phyloP scores from a whole-genome alignment of 2,113 vertebrate genomes.

The Hydrochoerus hydrochaeris region DNA sequence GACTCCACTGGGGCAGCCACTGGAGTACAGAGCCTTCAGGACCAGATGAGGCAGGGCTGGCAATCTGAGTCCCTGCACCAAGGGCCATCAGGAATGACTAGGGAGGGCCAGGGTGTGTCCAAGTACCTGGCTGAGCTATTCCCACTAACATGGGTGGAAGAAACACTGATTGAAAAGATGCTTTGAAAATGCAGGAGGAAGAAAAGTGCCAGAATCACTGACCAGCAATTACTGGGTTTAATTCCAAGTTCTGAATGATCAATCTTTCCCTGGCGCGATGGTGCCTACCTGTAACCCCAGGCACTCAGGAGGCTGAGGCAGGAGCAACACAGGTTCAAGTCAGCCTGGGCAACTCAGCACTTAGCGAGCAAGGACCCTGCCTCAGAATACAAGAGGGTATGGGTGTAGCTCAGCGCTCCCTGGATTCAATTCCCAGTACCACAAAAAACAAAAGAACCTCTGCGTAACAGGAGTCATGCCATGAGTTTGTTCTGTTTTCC shows the following conservation, averaged over 20 bases:
- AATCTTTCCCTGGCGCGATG: not conserved
- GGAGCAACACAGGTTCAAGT: not conserved
- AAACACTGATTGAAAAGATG: not conserved
- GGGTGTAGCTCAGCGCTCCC: not conserved
- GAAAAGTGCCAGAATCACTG: not conserved
- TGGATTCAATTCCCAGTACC: not conserved
- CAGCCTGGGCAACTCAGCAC: not conserved
- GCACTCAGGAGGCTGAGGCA: not conserved
- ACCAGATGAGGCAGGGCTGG: not conserved
- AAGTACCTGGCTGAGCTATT: not conserved
- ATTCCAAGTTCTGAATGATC: not conserved
- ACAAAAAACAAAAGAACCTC: not conserved
- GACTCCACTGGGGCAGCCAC: not conserved
- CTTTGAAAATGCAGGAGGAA: not conserved
- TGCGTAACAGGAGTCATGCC: not conserved
- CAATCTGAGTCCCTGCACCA: not conserved
- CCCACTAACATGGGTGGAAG: not conserved
- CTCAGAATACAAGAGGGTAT: not conserved
- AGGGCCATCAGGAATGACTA: not conserved
- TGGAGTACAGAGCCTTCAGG: not conserved
- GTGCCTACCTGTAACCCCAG: not conserved
- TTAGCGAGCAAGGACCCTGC: not conserved
- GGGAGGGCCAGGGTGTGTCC: not conserved
- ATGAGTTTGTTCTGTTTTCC: constrained; percentile 33
- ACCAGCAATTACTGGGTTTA: not conserved